phyloP scores from a whole-genome alignment of 1,140 invertebrate genomes.

The Zaprionus lachaisei region DNA sequence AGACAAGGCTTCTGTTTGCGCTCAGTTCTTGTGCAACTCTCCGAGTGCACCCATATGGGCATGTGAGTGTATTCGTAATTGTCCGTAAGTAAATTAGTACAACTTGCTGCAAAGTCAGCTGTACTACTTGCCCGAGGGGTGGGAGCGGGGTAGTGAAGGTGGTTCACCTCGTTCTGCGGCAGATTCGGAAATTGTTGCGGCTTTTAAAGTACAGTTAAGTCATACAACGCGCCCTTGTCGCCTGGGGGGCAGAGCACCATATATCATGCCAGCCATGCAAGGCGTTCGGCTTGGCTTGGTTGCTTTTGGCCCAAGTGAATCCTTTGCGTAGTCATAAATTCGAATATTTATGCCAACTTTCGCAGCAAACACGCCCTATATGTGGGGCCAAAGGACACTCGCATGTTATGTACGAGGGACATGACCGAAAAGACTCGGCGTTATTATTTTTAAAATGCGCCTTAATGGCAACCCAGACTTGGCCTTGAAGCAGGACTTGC shows the following conservation, averaged over 20 bases:
- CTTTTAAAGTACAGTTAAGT: slow-evolving; percentile 29
- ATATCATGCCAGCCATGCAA: slow-evolving; percentile 24
- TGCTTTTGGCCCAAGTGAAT: slow-evolving; percentile 38
- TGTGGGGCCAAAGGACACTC: background rate
- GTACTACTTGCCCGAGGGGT: background rate
- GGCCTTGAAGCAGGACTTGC: background rate
- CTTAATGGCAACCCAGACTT: slow-evolving; percentile 40
- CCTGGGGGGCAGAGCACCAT: background rate
- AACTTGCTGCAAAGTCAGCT: slow-evolving; percentile 22
- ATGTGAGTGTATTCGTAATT: slow-evolving; percentile 57
- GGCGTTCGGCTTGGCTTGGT: background rate
- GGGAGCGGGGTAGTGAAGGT: background rate
- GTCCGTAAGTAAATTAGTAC: slow-evolving; percentile 60
- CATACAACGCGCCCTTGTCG: slow-evolving; percentile 8
- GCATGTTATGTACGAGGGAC: background rate
- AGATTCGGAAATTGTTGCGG: slow-evolving; percentile 18
- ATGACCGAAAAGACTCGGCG: slow-evolving; percentile 11
- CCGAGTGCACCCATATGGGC: slow-evolving; percentile 46
- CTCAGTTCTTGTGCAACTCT: slow-evolving; percentile 42
- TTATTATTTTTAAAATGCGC: slow-evolving; percentile 70
- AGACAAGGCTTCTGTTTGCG: slow-evolving; percentile 4
- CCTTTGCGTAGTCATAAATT: slow-evolving; percentile 61
- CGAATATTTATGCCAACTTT: slow-evolving; percentile 49
- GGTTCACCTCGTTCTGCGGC: background rate
- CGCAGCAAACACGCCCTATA: background rate